phyloP scores from a whole-genome alignment of 2,888 invertebrate species.

The Ophioninae sp. region DNA sequence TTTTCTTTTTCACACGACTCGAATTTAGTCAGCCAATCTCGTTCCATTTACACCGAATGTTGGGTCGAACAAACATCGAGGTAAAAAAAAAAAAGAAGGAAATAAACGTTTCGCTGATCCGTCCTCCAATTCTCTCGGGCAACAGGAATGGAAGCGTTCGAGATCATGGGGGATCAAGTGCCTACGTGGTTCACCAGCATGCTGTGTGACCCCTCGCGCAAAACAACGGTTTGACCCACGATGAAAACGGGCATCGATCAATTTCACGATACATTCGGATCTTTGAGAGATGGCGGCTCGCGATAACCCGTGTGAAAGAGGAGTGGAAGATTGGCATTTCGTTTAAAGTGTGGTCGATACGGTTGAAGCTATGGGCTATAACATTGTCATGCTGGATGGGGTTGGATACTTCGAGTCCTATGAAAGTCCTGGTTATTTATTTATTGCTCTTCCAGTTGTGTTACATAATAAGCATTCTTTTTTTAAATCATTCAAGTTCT shows the following conservation, averaged over 20 bases:
- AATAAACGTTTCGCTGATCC: background rate
- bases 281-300: conserved; percentile 18
- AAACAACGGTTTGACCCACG: conserved; percentile 22
- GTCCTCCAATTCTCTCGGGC: background rate
- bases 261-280: conserved; percentile 30
- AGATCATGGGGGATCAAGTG: conserved; percentile 40
- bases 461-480: background rate
- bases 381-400: background rate
- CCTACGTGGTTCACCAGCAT: conserved; percentile 47
- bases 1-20: too few species aligned
- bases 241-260: conserved; percentile 48
- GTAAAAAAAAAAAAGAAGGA: conserved; percentile 22
- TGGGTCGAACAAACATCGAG: too few species aligned
- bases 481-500: background rate
- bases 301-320: background rate
- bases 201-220: background rate
- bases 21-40: too few species aligned
- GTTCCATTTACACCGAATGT: too few species aligned
- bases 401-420: background rate
- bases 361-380: background rate
- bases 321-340: conserved; percentile 7
- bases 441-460: background rate
- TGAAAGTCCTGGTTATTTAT: background rate
- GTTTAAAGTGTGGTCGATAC: conserved; percentile 2
- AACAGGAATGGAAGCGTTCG: conserved; percentile 9